Percentiles rank a stretch among this genome's conserved stretches.
Evolutionary conservation across 2,797 vertebrate species (phyloP).

Genomic region (Sorex maritimensis): DNA sequence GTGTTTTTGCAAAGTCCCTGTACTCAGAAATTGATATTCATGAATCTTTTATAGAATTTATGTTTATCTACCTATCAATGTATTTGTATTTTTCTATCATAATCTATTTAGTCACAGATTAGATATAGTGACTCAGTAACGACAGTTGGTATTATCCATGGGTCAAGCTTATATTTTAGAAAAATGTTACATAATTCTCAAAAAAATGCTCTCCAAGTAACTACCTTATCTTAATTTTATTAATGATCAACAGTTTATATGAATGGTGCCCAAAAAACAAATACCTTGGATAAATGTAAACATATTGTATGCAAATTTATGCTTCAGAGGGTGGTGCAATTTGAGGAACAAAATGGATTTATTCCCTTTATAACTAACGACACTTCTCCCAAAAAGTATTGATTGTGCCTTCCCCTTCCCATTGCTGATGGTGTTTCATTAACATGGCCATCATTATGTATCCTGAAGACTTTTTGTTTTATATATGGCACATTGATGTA

Average conservation of each 20-base stretch:
- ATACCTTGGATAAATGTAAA: not conserved
- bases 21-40: not conserved
- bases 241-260: not conserved
- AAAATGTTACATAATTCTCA: slow-evolving; percentile 5
- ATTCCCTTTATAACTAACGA: not conserved
- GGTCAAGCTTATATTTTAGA: slow-evolving; percentile 17
- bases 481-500: not conserved
- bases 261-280: not conserved
- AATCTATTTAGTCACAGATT: no score
- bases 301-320: not conserved
- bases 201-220: not conserved
- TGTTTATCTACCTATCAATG: not conserved
- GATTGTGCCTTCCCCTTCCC: not conserved
- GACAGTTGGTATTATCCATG: not conserved
- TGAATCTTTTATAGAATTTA: slow-evolving; percentile 4
- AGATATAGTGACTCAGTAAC: not conserved
- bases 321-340: not conserved
- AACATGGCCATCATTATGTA: not conserved
- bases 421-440: not conserved
- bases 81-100: not conserved
- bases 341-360: not conserved
- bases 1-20: not conserved
- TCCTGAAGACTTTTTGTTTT: not conserved
- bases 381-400: not conserved
- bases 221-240: not conserved